phyloP scores from a whole-genome alignment of 2,797 vertebrate species.

The Eulemur coronatus region DNA sequence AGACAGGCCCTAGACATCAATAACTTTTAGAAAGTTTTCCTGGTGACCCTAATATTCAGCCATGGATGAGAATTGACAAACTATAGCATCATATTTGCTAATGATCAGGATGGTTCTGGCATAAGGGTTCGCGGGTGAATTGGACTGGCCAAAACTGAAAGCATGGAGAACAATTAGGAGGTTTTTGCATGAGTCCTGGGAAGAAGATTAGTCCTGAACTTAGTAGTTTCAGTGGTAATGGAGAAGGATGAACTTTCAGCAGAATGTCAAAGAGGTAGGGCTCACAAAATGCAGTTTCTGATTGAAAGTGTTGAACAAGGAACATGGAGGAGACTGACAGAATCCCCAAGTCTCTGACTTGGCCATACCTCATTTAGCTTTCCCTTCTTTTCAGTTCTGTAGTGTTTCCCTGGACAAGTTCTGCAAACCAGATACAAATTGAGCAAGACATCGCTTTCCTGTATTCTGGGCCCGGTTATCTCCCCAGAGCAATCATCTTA shows the following conservation, averaged over 20 bases:
- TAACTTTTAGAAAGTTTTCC: not conserved
- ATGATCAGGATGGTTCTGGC: not conserved
- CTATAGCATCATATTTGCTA: not conserved
- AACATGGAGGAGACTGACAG: not conserved
- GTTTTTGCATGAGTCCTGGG: not conserved
- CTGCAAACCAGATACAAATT: not conserved
- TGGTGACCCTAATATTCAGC: not conserved
- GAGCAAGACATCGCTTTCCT: not conserved
- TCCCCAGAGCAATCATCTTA: not conserved
- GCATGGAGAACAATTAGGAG: not conserved
- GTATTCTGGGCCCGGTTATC: not conserved
- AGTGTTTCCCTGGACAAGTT: not conserved
- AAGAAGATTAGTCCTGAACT: not conserved
- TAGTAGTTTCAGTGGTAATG: not conserved
- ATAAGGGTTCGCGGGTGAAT: not conserved
- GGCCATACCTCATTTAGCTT: conserved; percentile 41
- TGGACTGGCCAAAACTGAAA: not conserved
- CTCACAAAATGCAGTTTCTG: not conserved
- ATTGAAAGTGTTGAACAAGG: not conserved
- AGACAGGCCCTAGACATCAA: not conserved
- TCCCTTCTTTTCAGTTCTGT: not conserved
- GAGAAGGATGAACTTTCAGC: not conserved
- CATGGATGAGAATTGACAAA: not conserved
- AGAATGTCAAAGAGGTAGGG: not conserved
- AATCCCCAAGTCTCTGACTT: not conserved